Base-by-base conservation (phyloP, 92 coral and sea anemone genomes). In the Micromussa lordhowensis region DNA sequence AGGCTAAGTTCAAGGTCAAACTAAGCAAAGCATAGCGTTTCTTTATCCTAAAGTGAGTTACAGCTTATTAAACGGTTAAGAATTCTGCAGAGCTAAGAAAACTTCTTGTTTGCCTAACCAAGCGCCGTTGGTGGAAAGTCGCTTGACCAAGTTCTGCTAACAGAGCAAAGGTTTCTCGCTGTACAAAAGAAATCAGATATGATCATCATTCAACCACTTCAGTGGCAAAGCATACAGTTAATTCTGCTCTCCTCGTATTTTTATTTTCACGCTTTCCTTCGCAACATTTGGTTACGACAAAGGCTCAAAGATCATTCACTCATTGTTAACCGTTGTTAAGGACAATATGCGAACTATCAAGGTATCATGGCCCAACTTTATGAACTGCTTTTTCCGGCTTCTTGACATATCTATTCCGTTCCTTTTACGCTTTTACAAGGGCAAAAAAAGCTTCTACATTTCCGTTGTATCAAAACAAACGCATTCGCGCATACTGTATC, bases 141-240 rank as follows among this genome's bases (percentile, higher is more conserved):
- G 31, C n/a, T 66, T 15, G 16, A 26, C 34, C 4, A 26, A 26
- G 70, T 28, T 66, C 17, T 26, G 32, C 3, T 30, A 26, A 16
- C 32, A 11, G 0, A 28, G 32, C 71, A 10, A 54, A 32, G 8
- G 11, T 58, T 59, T 22, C 83, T 57, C 70, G 44, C 29, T 40
- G 16, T 22, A 34, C 70, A 48, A 76, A 76, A 29, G 83, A 79
- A 79, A 79, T 79, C 30, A 18, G 71, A 79, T 79, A 79, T 58
- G 28, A 16, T 13, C 68, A 16, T 5, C 68, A 55, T 1, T 79
- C 68, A 79, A 79, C 35, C 32, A 54, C 83, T 57, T 79, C 40
- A 57, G n/a, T 34, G 13, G 22, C 32, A 80, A 81, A 81, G 29
- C 66, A 77, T 40, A 61, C 70, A 49, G 36, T 36, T 24, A 35